phyloP scores from a whole-genome alignment of 2,888 invertebrate genomes.

The Arenicola marina region DNA sequence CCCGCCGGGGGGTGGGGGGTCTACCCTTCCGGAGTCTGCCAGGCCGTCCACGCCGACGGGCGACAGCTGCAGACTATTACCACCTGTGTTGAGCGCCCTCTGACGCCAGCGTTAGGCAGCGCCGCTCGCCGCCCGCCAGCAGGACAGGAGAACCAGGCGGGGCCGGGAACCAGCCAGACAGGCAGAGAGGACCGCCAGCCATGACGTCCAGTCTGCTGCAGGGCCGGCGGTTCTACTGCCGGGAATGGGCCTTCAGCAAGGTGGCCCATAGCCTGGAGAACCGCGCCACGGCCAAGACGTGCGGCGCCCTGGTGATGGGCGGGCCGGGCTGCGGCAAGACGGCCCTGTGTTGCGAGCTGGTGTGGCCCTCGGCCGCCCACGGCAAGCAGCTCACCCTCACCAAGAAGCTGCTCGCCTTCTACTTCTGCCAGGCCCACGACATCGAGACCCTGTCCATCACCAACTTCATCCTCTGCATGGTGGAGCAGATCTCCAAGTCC shows the following conservation, averaged over 20 bases:
- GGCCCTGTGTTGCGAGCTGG: slow-evolving; percentile 57
- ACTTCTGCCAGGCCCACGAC: slow-evolving; percentile 71
- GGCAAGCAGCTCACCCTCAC: slow-evolving; percentile 66
- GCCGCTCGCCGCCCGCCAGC: too few relatives aligned
- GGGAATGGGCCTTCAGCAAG: slow-evolving; percentile 96
- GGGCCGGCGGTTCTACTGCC: slow-evolving; percentile 73
- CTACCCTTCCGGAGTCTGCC: too few relatives aligned
- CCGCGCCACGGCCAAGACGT: slow-evolving; percentile 73
- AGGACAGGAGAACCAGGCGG: too few relatives aligned
- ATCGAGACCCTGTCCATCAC: slow-evolving; percentile 76
- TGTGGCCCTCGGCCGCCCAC: slow-evolving; percentile 73
- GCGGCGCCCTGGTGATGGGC: slow-evolving; percentile 86
- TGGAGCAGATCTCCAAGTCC: slow-evolving; percentile 70
- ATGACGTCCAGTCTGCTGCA: slow-evolving; percentile 54
- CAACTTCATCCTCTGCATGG: slow-evolving; percentile 71
- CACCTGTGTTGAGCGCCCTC: too few relatives aligned
- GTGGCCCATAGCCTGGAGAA: slow-evolving; percentile 89
- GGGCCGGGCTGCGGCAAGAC: slow-evolving; percentile 96
- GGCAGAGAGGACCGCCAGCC: too few relatives aligned
- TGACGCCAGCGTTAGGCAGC: too few relatives aligned
- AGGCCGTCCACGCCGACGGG: too few relatives aligned
- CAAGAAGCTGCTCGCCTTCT: slow-evolving; percentile 80
- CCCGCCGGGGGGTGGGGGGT: too few relatives aligned
- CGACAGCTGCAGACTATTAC: too few relatives aligned
- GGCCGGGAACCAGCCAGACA: too few relatives aligned